Percentiles rank a stretch among this genome's conserved stretches.
phyloP scores from a whole-genome alignment of 2,797 vertebrate genomes.

The Chromobotia macracanthus region DNA sequence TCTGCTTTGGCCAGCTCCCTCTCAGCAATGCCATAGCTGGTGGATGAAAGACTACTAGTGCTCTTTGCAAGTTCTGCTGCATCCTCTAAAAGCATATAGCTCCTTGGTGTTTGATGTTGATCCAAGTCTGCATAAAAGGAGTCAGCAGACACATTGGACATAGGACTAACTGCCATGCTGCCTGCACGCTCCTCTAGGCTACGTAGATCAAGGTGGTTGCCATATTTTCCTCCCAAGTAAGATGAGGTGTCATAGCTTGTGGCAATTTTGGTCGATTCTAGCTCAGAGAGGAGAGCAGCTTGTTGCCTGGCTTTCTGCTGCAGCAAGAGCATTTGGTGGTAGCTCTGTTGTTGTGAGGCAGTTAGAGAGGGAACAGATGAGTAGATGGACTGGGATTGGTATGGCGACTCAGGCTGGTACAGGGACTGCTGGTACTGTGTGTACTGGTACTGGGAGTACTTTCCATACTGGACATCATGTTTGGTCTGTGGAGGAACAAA shows the following conservation, averaged over 20 bases:
- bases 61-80: conserved; percentile 92
- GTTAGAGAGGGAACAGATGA: conserved; percentile 93
- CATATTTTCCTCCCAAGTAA: conserved; percentile 85
- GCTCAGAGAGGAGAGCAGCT: conserved; percentile 86
- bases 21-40: conserved; percentile 91
- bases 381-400: conserved; percentile 94
- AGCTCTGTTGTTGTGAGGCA: conserved; percentile 86
- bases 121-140: conserved; percentile 95
- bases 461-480: conserved; percentile 87
- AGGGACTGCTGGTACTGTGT: conserved; percentile 86
- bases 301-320: conserved; percentile 94
- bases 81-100: conserved; percentile 94
- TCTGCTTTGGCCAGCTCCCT: conserved; percentile 95
- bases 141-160: conserved; percentile 92
- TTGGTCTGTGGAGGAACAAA: conserved; percentile 94
- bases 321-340: conserved; percentile 91
- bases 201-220: conserved; percentile 90
- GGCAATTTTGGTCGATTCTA: conserved; percentile 88
- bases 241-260: conserved; percentile 86
- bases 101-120: conserved; percentile 83
- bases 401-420: conserved; percentile 90
- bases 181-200: conserved; percentile 87
- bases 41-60: conserved; percentile 82
- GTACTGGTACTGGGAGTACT: conserved; percentile 93
- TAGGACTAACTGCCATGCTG: conserved; percentile 90